phyloP scores from a whole-genome alignment of 1,140 invertebrate genomes.

The Diuraphis noxia region DNA sequence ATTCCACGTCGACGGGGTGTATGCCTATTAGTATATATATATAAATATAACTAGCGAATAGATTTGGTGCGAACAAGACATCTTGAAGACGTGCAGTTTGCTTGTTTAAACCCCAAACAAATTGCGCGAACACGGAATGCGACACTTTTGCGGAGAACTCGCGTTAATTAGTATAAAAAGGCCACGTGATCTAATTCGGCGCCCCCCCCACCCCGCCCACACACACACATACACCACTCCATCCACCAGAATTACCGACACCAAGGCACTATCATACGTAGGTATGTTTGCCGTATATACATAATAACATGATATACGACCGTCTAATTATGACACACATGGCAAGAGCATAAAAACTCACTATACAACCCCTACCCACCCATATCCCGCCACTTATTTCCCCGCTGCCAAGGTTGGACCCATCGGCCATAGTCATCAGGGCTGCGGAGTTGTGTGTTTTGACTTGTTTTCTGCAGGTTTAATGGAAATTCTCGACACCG shows the following conservation, averaged over 20 bases:
- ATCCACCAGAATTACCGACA: neutral
- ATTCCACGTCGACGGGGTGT: neutral
- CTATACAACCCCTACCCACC: neutral
- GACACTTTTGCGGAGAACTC: slow-evolving; percentile 28
- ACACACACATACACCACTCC: too few relatives aligned
- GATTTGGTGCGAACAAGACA: neutral
- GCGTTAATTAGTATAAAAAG: slow-evolving; percentile 44
- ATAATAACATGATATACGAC: slow-evolving; percentile 35
- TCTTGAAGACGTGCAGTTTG: slow-evolving; percentile 28
- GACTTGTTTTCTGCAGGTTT: slow-evolving; percentile 41
- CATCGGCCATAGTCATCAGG: neutral
- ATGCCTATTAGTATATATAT: too few relatives aligned
- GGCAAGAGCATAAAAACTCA: slow-evolving; percentile 1
- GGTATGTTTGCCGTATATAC: neutral
- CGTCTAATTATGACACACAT: slow-evolving; percentile 49
- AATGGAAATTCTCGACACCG: slow-evolving; percentile 38
- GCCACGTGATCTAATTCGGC: neutral
- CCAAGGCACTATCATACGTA: neutral
- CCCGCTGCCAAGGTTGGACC: neutral
- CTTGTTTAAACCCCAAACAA: slow-evolving; percentile 33
- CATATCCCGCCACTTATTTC: too few relatives aligned
- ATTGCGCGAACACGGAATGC: slow-evolving; percentile 25
- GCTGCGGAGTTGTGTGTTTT: neutral
- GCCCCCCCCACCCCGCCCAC: neutral
- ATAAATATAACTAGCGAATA: too few relatives aligned